These are phyloP conservation scores for Thalpophila matura DNA, from an alignment of 2,888 invertebrate genomes.

Conservation along the genomic window DNA sequence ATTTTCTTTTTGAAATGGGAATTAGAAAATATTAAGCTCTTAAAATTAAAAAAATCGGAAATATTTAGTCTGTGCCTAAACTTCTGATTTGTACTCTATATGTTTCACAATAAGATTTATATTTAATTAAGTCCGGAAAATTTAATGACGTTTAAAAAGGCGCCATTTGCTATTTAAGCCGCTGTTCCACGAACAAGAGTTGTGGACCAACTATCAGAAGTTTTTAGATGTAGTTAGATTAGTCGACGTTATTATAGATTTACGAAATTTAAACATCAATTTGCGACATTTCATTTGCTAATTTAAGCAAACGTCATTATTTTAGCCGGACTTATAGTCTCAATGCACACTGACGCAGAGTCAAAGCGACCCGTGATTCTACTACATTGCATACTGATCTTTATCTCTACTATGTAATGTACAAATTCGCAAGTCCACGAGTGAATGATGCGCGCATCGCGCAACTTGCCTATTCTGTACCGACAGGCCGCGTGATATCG, in stretches of 20 bases:
- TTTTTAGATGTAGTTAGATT: slow-evolving; percentile 27
- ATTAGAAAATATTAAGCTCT: slow-evolving; percentile 17
- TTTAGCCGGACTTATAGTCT: slow-evolving; percentile 44
- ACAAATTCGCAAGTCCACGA: too few species aligned
- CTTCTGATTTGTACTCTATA: slow-evolving; percentile 4
- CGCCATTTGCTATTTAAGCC: slow-evolving; percentile 35
- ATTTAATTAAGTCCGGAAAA: slow-evolving; percentile 1
- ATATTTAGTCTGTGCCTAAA: slow-evolving; percentile 30
- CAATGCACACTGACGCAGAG: too few species aligned
- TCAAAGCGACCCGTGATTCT: too few species aligned
- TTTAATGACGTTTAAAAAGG: slow-evolving; percentile 36
- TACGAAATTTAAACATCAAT: slow-evolving; percentile 3
- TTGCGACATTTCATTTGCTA: slow-evolving; percentile 16
- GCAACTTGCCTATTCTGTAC: too few species aligned
- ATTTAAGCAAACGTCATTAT: slow-evolving; percentile 42
- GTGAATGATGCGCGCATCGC: too few species aligned
- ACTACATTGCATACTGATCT: too few species aligned
- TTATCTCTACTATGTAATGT: too few species aligned
- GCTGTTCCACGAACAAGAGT: slow-evolving; percentile 47
- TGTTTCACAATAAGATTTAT: slow-evolving; percentile 12
- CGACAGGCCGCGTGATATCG: too few species aligned
- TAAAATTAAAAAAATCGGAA: slow-evolving; percentile 8
- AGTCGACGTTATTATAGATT: slow-evolving; percentile 21
- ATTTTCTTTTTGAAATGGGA: slow-evolving; percentile 36
- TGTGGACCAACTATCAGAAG: slow-evolving; percentile 48